Evolutionary conservation across 2,113 vertebrate species (phyloP).

Genomic region (Megaleporinus macrocephalus): DNA sequence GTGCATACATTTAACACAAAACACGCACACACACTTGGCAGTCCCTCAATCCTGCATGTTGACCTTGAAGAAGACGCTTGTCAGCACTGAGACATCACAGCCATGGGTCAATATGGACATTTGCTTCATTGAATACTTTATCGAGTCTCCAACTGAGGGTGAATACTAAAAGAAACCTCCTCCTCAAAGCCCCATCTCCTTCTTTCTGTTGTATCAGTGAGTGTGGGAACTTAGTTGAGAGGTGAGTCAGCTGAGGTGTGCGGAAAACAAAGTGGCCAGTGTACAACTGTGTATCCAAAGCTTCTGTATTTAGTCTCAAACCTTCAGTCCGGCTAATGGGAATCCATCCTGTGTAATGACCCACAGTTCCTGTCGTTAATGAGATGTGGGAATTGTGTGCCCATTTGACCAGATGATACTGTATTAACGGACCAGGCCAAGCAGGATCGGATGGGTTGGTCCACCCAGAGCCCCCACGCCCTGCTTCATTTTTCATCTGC

Average conservation of each 20-base stretch:
- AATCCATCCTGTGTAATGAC: slow-evolving; percentile 91
- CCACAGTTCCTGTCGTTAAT: slow-evolving; percentile 92
- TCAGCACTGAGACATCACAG: background rate
- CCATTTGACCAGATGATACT: slow-evolving; percentile 92
- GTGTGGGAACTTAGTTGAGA: slow-evolving; percentile 5
- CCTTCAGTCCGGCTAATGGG: slow-evolving; percentile 82
- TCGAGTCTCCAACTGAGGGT: slow-evolving; percentile 6
- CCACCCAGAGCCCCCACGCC: slow-evolving; percentile 77
- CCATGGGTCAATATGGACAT: slow-evolving; percentile 19
- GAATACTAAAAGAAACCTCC: slow-evolving; percentile 6
- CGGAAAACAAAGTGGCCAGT: slow-evolving; percentile 29
- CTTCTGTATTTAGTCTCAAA: slow-evolving; percentile 54
- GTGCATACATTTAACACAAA: background rate
- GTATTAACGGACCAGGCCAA: slow-evolving; percentile 88
- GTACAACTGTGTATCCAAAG: slow-evolving; percentile 23
- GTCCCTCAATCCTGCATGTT: background rate
- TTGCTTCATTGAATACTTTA: slow-evolving; percentile 33
- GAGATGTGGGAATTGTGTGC: slow-evolving; percentile 93
- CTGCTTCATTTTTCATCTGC: slow-evolving; percentile 86
- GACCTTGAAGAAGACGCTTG: slow-evolving; percentile 39
- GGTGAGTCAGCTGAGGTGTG: slow-evolving; percentile 17
- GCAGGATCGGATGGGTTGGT: slow-evolving; percentile 78
- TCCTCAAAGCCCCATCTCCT: background rate
- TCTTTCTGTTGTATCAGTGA: background rate
- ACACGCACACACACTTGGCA: background rate